Evolutionary conservation across 2,797 vertebrate species (phyloP).

Genomic region (Halcyon leucocephala): DNA sequence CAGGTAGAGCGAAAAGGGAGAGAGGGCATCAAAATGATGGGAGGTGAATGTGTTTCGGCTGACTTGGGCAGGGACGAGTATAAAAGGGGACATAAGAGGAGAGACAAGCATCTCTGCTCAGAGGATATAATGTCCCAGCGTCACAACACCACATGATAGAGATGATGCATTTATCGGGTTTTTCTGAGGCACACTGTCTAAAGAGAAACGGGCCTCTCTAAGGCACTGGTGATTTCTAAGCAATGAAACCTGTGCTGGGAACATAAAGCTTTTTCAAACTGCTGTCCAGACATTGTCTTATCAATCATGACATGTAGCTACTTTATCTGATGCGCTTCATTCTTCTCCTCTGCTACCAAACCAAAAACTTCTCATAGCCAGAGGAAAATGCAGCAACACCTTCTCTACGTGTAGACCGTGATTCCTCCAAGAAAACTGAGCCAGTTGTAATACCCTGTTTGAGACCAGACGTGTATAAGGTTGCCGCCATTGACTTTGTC

Average conservation of each 20-base stretch:
- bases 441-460: not conserved
- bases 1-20: not conserved
- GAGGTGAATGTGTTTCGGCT: not conserved
- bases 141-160: not conserved
- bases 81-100: not conserved
- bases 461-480: not conserved
- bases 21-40: not conserved
- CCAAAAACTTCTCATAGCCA: not conserved
- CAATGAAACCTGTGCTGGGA: not conserved
- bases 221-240: not conserved
- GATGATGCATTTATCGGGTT: not conserved
- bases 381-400: not conserved
- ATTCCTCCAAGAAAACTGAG: not conserved
- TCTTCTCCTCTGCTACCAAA: not conserved
- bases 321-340: not conserved
- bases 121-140: not conserved
- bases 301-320: not conserved
- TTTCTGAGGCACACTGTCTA: not conserved
- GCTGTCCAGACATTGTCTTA: not conserved
- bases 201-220: not conserved
- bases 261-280: not conserved
- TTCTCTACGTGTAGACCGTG: not conserved
- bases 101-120: not conserved
- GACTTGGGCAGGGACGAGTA: not conserved
- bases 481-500: not conserved